phyloP scores from a whole-genome alignment of 1,140 invertebrate species.

The Oedothorax gibbosus region DNA sequence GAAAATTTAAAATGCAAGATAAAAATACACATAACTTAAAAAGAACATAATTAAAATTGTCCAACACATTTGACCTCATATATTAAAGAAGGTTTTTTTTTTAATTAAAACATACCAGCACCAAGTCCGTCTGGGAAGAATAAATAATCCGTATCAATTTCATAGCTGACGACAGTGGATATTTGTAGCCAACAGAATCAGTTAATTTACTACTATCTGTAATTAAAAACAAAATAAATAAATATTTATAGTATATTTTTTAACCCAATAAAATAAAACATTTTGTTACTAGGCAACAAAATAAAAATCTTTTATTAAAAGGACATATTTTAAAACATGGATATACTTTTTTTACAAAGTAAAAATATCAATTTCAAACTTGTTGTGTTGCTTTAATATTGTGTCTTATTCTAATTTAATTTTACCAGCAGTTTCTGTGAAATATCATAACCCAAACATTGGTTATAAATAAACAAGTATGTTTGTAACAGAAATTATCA shows the following conservation, averaged over 20 bases:
- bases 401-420: too few species aligned
- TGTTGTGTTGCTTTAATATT: too few species aligned
- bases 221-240: background rate
- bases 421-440: too few species aligned
- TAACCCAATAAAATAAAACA: background rate
- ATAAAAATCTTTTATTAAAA: too few species aligned
- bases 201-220: constrained; percentile 17
- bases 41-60: background rate
- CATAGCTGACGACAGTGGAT: constrained; percentile 20
- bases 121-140: constrained; percentile 5
- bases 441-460: too few species aligned
- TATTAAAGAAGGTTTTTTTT: background rate
- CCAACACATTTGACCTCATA: background rate
- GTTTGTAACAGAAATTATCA: too few species aligned
- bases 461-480: too few species aligned
- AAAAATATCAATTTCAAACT: too few species aligned
- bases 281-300: background rate
- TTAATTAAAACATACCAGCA: constrained; percentile 29
- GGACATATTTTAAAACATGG: too few species aligned
- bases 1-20: too few species aligned
- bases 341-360: too few species aligned
- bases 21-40: background rate
- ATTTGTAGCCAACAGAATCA: constrained; percentile 38
- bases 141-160: constrained; percentile 36
- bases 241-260: background rate